These are phyloP conservation scores for Acrossocheilus fasciatus DNA, from an alignment of 2,797 vertebrate species.

Conservation along the genomic window DNA sequence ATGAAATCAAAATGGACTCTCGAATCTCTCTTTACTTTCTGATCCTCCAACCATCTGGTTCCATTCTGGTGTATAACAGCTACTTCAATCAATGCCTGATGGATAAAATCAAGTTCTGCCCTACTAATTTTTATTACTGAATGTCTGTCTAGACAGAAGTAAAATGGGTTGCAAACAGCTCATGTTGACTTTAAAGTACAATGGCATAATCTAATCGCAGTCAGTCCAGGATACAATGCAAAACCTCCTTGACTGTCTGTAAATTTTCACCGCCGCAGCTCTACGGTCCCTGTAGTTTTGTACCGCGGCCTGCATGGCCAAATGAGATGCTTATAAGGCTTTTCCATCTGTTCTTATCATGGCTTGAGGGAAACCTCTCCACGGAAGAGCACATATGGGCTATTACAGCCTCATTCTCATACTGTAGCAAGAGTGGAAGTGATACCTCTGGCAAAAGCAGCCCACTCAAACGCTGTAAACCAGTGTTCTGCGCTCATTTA, in stretches of 20 bases:
- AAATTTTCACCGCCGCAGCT: background rate
- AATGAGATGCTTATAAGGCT: conserved; percentile 49
- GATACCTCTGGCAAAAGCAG: conserved; percentile 34
- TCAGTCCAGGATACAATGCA: background rate
- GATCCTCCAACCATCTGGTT: background rate
- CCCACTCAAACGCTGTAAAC: conserved; percentile 18
- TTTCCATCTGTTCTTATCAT: conserved; percentile 47
- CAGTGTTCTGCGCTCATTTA: conserved; percentile 29
- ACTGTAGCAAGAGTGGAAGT: conserved; percentile 7
- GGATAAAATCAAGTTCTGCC: background rate
- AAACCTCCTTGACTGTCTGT: background rate
- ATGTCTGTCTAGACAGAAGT: background rate
- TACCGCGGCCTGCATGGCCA: background rate
- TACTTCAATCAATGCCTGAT: background rate
- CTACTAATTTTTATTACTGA: background rate
- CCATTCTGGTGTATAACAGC: background rate
- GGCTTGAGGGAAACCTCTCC: conserved; percentile 34
- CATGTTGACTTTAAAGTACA: background rate
- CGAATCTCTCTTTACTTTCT: background rate
- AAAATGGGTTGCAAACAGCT: background rate
- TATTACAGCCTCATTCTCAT: conserved; percentile 40
- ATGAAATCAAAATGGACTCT: background rate
- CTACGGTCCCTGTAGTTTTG: conserved; percentile 29
- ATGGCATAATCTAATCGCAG: conserved; percentile 2
- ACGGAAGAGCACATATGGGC: conserved; percentile 43